These are phyloP conservation scores for Pseudachorutes palmiensis DNA, from an alignment of 1,140 invertebrate species.

Conservation along the genomic window DNA sequence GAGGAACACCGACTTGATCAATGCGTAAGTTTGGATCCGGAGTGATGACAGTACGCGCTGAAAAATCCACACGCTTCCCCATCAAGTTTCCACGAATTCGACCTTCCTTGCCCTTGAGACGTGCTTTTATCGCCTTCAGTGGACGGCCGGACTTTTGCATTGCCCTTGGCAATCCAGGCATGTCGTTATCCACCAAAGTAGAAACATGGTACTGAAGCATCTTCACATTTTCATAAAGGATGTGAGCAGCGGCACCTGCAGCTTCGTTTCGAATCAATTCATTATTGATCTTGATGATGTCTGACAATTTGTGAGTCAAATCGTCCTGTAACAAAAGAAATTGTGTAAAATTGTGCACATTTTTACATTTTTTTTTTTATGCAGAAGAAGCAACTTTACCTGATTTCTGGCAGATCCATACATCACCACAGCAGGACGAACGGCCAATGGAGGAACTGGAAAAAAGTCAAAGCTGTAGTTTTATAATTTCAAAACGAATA, in stretches of 20 bases:
- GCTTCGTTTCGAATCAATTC: slow-evolving; percentile 92
- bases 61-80: slow-evolving; percentile 99
- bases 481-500: no score
- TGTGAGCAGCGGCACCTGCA: slow-evolving; percentile 90
- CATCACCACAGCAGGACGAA: slow-evolving; percentile 96
- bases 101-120: slow-evolving; percentile 91
- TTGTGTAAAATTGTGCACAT: no score
- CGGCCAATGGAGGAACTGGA: slow-evolving; percentile 6
- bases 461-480: slow-evolving; percentile 41
- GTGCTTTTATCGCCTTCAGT: slow-evolving; percentile 90
- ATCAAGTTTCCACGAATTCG: slow-evolving; percentile 97
- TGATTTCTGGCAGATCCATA: slow-evolving; percentile 95
- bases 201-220: slow-evolving; percentile 98
- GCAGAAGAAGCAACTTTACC: no score
- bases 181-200: slow-evolving; percentile 95
- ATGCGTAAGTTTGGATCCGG: slow-evolving; percentile 98
- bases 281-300: slow-evolving; percentile 98
- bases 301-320: slow-evolving; percentile 95
- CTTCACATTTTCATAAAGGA: slow-evolving; percentile 93
- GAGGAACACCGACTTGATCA: slow-evolving; percentile 96
- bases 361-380: no score
- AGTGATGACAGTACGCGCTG: slow-evolving; percentile 97
- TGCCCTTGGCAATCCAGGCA: slow-evolving; percentile 93
- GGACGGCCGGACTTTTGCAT: slow-evolving; percentile 99
- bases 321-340: slow-evolving; percentile 87